These are phyloP conservation scores for Cetoscarus ocellatus DNA, from an alignment of 2,797 vertebrate genomes.

Conservation along the genomic window DNA sequence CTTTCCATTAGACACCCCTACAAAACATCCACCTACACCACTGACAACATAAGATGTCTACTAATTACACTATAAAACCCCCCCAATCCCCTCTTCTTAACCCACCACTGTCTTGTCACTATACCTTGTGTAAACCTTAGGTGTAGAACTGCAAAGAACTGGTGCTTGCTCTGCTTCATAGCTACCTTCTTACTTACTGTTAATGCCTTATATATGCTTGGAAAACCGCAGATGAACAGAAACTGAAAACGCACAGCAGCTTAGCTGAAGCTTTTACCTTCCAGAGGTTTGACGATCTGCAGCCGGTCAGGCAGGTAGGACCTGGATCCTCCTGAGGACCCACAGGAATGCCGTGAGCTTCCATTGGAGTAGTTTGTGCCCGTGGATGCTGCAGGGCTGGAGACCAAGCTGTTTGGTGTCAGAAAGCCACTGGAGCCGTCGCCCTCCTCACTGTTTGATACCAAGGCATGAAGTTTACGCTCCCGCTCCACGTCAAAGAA, in stretches of 20 bases:
- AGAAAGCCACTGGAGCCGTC: conserved; percentile 86
- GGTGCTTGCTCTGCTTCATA: too few relatives aligned
- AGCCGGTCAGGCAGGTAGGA: conserved; percentile 89
- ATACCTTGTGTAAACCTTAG: too few relatives aligned
- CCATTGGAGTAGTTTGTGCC: conserved; percentile 89
- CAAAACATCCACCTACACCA: too few relatives aligned
- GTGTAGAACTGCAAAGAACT: too few relatives aligned
- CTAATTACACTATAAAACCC: too few relatives aligned
- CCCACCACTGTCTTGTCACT: too few relatives aligned
- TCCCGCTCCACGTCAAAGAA: conserved; percentile 89
- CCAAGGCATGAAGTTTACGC: conserved; percentile 82
- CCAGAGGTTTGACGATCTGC: conserved; percentile 92
- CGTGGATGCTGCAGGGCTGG: conserved; percentile 77
- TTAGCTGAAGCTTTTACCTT: conserved; percentile 80
- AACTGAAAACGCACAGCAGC: background rate
- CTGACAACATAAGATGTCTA: too few relatives aligned
- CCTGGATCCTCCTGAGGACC: conserved; percentile 87
- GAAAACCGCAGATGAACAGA: too few relatives aligned
- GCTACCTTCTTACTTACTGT: too few relatives aligned
- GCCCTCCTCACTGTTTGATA: conserved; percentile 71
- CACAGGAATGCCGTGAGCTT: conserved; percentile 85
- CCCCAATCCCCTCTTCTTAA: too few relatives aligned
- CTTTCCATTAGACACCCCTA: too few relatives aligned
- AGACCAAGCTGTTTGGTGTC: conserved; percentile 86
- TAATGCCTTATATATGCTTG: too few relatives aligned